Base-by-base conservation (phyloP, 2,113 vertebrate genomes). In the Emydocephalus ijimae region DNA sequence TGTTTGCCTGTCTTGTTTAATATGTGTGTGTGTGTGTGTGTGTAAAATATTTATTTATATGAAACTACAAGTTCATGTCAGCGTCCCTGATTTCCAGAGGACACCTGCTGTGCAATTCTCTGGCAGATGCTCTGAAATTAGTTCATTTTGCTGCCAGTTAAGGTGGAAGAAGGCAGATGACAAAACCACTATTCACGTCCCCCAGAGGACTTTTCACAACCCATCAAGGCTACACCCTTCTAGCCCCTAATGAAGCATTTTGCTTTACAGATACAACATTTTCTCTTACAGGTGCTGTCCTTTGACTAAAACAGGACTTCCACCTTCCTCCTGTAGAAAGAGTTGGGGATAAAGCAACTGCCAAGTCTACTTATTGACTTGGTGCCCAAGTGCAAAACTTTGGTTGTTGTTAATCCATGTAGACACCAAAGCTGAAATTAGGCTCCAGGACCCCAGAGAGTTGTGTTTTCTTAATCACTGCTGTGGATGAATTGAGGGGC, bases 381-480 rank as follows among this genome's bases (percentile, higher is more conserved):
- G 43, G 15, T 57, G 34, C 52, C 50, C n/a, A 34, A 85, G 14
- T 23, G 20, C 88, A 89, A 57, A 85, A n/a, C 18, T 89, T 92
- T 1, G 26, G 24, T 92, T 43, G 18, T 39, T 81, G 39, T 43
- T 45, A 39, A 50, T n/a, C 74, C 74, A 24, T 45, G 43, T 87
- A 90, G 88, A 92, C 92, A 89, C 90, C 95, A 89, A 85, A 94
- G 89, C 93, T 23, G 89, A 94, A 45, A 12, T 55, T 85, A 86
- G 20, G 69, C 50, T 69, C 85, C 89, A 87, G 74, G 43, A 88
- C 45, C 26, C 74, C 55, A 85, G 89, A 45, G 74, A 89, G 54
- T 8, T 39, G 69, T 91, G 5, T 81, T 39, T 89, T 50, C 94
- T 94, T 94, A 94, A 93, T 93, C 95, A 93, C 87, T 89, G 74